phyloP scores from a whole-genome alignment of 1,140 invertebrate species.

The Ptiloglossa arizonensis region DNA sequence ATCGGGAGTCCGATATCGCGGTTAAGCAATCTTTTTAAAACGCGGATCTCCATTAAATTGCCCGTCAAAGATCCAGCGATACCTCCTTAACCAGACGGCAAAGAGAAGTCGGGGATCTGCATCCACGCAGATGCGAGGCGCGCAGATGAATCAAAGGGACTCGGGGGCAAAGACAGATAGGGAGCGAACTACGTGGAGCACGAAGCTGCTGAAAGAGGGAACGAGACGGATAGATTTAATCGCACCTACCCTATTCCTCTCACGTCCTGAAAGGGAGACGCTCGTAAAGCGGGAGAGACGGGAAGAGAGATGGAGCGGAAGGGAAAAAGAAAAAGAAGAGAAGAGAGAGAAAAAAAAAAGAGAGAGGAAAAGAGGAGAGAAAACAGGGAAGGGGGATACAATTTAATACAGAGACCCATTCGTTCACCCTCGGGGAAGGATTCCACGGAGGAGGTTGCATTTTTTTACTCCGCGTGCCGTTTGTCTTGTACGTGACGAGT shows the following conservation, averaged over 20 bases:
- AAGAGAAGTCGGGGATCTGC: not conserved
- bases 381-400: conserved; percentile 22
- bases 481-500: conserved; percentile 60
- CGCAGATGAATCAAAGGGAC: conserved; percentile 35
- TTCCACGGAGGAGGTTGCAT: conserved; percentile 51
- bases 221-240: conserved; percentile 55
- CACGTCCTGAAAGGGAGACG: conserved; percentile 44
- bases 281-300: conserved; percentile 31
- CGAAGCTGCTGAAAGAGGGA: conserved; percentile 3
- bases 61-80: conserved; percentile 36
- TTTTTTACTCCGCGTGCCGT: conserved; percentile 59
- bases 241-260: conserved; percentile 53
- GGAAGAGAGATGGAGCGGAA: not conserved
- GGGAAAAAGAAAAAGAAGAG: conserved; percentile 5
- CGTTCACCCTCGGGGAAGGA: conserved; percentile 53
- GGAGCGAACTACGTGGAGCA: not conserved
- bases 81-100: conserved; percentile 9
- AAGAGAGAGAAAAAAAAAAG: not conserved
- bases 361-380: conserved; percentile 7
- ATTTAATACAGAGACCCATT: conserved; percentile 66
- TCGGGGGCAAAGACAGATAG: conserved; percentile 23
- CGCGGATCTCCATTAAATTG: conserved; percentile 20
- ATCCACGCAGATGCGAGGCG: not conserved
- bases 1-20: not conserved
- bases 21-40: conserved; percentile 22